Conservation (phyloP, 2,888 invertebrate species). For the Andrena hattorfiana region DNA sequence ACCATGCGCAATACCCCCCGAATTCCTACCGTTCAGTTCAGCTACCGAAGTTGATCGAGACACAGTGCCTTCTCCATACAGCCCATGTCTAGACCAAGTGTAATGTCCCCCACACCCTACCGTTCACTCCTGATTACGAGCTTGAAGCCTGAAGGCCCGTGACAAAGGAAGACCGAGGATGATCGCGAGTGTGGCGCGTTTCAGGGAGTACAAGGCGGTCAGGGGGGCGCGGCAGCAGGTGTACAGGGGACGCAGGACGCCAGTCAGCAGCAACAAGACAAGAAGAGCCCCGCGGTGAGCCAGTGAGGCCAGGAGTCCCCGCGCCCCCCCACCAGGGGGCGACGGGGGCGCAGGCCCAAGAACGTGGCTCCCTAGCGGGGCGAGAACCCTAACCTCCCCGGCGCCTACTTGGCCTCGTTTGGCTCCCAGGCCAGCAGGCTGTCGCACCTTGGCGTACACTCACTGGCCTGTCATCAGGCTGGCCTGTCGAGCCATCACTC, state of each 20-base stretch:
- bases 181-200: constrained; percentile 42
- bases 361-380: constrained; percentile 85
- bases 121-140: not conserved
- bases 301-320: constrained; percentile 88
- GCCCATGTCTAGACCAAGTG: not conserved
- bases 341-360: constrained; percentile 85
- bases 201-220: constrained; percentile 85
- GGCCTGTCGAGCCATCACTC: constrained; percentile 57
- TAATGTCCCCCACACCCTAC: not conserved
- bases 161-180: not conserved
- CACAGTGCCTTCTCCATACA: not conserved
- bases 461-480: constrained; percentile 70
- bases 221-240: constrained; percentile 82
- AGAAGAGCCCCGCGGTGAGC: constrained; percentile 93
- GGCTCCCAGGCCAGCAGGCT: constrained; percentile 72
- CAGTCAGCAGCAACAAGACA: constrained; percentile 91
- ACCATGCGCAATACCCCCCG: too few species aligned
- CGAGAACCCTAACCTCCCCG: constrained; percentile 83
- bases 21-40: too few species aligned
- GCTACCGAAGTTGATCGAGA: too few species aligned
- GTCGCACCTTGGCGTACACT: constrained; percentile 76
- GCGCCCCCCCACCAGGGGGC: constrained; percentile 85
- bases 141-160: not conserved
- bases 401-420: constrained; percentile 78
- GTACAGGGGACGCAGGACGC: constrained; percentile 86